phyloP scores from a whole-genome alignment of 2,113 vertebrate genomes.

The Sciurus niger region DNA sequence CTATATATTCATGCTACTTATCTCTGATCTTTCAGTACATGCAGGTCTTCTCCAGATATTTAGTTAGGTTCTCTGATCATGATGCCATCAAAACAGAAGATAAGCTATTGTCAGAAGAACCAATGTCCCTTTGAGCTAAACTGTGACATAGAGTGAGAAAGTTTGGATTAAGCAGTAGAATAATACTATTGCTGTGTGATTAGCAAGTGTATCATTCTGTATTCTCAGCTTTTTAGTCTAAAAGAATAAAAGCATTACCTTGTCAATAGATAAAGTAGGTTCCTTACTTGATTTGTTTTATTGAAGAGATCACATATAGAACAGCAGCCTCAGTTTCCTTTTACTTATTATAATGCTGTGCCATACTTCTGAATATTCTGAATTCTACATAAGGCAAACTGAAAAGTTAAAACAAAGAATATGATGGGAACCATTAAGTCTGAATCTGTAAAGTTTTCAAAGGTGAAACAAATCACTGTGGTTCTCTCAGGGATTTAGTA shows the following conservation, averaged over 20 bases:
- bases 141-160: neutral
- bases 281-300: constrained; percentile 55
- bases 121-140: neutral
- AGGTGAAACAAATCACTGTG: constrained; percentile 33
- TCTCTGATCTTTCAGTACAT: neutral
- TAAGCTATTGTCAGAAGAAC: neutral
- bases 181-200: neutral
- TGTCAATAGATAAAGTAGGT: neutral
- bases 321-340: neutral
- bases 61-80: neutral
- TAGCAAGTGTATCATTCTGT: constrained; percentile 18
- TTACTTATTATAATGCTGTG: neutral
- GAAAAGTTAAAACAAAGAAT: neutral
- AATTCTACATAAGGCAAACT: neutral
- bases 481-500: neutral
- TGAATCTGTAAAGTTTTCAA: neutral
- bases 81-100: neutral
- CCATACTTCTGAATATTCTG: neutral
- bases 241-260: constrained; percentile 24
- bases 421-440: neutral
- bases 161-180: neutral
- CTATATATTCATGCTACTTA: neutral
- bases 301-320: constrained; percentile 5
- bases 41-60: neutral
- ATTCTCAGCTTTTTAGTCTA: constrained; percentile 27